phyloP scores from a whole-genome alignment of 2,888 invertebrate genomes.

The Melinaea menophilus region DNA sequence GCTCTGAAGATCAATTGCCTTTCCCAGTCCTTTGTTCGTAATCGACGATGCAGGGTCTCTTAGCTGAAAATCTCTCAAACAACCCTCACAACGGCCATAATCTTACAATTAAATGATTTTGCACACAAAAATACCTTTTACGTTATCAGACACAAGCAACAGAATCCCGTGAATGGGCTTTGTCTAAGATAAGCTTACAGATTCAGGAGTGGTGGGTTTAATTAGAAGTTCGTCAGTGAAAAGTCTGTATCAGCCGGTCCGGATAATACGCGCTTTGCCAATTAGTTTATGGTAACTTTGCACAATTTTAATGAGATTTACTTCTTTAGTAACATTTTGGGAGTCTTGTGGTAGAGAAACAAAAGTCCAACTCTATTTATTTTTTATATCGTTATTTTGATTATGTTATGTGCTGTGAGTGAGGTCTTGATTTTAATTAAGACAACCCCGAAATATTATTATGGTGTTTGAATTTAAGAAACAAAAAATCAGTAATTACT shows the following conservation, averaged over 20 bases:
- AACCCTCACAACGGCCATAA: constrained; percentile 37
- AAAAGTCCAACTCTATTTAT: constrained; percentile 18
- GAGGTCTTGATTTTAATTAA: constrained; percentile 22
- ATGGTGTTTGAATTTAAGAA: background rate
- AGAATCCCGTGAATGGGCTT: constrained; percentile 37
- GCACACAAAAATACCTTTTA: constrained; percentile 40
- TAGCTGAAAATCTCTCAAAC: constrained; percentile 48
- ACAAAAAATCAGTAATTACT: background rate
- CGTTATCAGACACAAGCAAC: constrained; percentile 34
- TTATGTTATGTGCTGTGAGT: constrained; percentile 1
- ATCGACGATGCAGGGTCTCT: constrained; percentile 59
- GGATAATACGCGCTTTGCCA: constrained; percentile 53
- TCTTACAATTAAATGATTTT: constrained; percentile 36
- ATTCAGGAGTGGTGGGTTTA: constrained; percentile 55
- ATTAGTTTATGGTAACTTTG: constrained; percentile 66
- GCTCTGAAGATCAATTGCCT: constrained; percentile 65
- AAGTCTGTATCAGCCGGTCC: constrained; percentile 48
- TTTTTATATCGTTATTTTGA: constrained; percentile 7
- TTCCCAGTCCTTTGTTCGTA: constrained; percentile 60
- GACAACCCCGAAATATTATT: constrained; percentile 9
- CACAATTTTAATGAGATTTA: constrained; percentile 62
- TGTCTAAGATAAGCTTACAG: constrained; percentile 47
- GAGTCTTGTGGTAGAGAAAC: constrained; percentile 29
- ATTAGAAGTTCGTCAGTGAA: constrained; percentile 55
- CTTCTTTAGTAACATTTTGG: constrained; percentile 33